Percentiles rank a stretch among this genome's conserved stretches.
Conservation (phyloP, 2,797 vertebrate genomes). For the Manis crassicaudata region DNA sequence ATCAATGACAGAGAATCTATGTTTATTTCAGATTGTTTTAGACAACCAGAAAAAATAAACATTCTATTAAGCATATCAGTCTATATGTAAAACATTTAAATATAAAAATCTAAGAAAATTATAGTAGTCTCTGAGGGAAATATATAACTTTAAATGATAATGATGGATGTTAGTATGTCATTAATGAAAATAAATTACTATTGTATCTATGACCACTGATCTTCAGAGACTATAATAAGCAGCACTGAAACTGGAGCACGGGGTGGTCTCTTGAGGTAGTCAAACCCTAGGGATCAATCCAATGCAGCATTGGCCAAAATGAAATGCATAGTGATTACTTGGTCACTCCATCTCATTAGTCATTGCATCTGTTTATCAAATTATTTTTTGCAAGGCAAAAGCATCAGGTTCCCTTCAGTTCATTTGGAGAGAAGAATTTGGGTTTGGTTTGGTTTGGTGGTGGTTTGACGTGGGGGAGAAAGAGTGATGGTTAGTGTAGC, state of each 20-base stretch:
- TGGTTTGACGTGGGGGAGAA: neutral
- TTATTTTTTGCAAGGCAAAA: slow-evolving; percentile 6
- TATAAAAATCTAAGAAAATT: slow-evolving; percentile 20
- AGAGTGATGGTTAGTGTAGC: neutral
- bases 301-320: neutral
- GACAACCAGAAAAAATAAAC: neutral
- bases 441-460: neutral
- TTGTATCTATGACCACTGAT: neutral
- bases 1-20: neutral
- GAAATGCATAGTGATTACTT: neutral
- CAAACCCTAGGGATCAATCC: neutral
- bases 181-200: neutral
- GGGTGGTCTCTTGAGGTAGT: neutral
- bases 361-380: slow-evolving; percentile 6
- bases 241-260: neutral
- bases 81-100: neutral
- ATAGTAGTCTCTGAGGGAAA: slow-evolving; percentile 20
- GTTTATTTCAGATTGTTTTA: slow-evolving; percentile 47
- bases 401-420: neutral
- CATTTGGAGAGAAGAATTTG: neutral
- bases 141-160: slow-evolving; percentile 6
- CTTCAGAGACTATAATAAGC: neutral
- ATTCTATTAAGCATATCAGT: neutral
- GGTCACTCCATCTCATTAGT: neutral
- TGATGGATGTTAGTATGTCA: neutral